Evolutionary conservation across 2,888 invertebrate genomes (phyloP).

Genomic region (Erebia palarica): DNA sequence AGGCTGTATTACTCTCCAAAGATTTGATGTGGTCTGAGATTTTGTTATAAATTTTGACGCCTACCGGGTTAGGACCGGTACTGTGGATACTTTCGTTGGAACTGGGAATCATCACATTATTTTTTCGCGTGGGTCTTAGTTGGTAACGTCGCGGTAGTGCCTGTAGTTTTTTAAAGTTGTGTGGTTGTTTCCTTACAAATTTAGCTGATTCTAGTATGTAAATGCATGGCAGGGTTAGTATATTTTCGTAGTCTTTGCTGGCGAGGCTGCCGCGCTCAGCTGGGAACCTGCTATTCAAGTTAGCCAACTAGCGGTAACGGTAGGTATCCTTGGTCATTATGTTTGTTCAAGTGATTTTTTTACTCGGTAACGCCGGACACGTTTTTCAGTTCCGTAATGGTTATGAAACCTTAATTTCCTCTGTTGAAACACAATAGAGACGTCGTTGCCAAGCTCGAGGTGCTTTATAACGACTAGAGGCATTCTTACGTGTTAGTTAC

Average conservation of each 20-base stretch:
- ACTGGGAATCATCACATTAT: too few relatives aligned
- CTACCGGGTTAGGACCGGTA: too few relatives aligned
- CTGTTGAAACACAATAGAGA: constrained; percentile 53
- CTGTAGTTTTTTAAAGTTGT: too few relatives aligned
- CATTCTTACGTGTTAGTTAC: constrained; percentile 33
- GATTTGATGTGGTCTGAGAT: too few relatives aligned
- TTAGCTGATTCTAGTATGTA: too few relatives aligned
- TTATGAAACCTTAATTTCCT: constrained; percentile 63
- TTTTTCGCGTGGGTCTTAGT: too few relatives aligned
- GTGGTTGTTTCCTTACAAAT: too few relatives aligned
- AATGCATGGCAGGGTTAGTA: too few relatives aligned
- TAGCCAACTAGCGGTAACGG: constrained; percentile 1
- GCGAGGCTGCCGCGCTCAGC: not conserved
- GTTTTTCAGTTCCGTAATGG: constrained; percentile 41
- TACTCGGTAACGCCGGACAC: constrained; percentile 17
- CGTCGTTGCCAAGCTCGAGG: constrained; percentile 44
- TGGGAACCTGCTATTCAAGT: not conserved
- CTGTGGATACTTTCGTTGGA: too few relatives aligned
- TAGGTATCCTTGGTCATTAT: constrained; percentile 17
- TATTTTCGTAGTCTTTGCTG: not conserved
- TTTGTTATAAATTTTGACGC: too few relatives aligned
- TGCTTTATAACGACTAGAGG: constrained; percentile 26
- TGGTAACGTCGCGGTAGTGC: too few relatives aligned
- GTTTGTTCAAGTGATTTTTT: constrained; percentile 21
- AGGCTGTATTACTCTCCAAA: too few relatives aligned